phyloP scores from a whole-genome alignment of 2,888 invertebrate species.

The Campoletis raptor region DNA sequence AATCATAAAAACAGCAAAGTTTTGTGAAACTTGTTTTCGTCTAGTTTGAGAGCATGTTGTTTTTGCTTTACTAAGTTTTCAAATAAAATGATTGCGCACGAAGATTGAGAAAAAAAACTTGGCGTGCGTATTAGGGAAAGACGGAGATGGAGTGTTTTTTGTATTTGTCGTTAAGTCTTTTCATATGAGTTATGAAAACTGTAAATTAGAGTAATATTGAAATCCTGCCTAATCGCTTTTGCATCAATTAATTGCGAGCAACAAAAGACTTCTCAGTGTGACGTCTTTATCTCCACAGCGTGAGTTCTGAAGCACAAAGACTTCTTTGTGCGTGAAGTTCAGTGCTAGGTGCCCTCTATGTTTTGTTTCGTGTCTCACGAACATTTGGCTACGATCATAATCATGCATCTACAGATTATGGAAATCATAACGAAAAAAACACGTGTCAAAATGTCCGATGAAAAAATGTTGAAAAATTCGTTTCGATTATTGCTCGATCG shows the following conservation, averaged over 20 bases:
- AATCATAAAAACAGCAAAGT: not conserved
- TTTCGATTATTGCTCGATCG: not conserved
- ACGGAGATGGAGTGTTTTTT: not conserved
- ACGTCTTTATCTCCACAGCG: not conserved
- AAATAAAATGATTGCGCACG: not conserved
- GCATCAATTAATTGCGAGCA: not conserved
- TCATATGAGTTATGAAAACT: not conserved
- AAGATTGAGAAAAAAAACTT: not conserved
- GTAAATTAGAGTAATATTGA: not conserved
- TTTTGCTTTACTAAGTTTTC: not conserved
- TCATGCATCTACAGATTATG: not conserved
- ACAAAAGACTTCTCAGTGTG: constrained; percentile 2
- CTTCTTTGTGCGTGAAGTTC: constrained; percentile 3
- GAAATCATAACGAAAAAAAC: not conserved
- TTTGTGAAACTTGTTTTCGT: not conserved
- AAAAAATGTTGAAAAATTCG: not conserved
- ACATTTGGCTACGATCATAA: not conserved
- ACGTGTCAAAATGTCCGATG: not conserved
- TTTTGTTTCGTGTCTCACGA: not conserved
- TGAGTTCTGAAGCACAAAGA: not conserved
- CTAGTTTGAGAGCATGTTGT: not conserved
- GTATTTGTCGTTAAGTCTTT: not conserved
- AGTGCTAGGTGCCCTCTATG: not conserved
- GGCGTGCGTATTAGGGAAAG: not conserved
- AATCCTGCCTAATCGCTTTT: not conserved